These are phyloP conservation scores for Hyperoodon ampullatus DNA, from an alignment of 2,113 vertebrate species.

Conservation along the genomic window DNA sequence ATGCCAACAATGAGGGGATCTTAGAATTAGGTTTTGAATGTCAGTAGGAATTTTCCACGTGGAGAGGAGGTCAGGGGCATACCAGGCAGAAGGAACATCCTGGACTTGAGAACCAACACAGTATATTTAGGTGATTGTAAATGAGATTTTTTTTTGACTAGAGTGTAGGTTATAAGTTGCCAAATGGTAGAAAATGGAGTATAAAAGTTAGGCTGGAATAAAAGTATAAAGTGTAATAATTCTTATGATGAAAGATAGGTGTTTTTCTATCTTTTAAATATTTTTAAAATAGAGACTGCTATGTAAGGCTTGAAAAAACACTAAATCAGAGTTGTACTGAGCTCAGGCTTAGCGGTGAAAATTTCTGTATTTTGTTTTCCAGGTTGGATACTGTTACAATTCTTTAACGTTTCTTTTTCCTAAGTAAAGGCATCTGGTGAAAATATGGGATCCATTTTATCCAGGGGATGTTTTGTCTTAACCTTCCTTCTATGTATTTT, in stretches of 20 bases:
- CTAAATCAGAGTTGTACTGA: not conserved
- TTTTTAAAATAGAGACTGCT: not conserved
- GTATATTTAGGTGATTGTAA: too few relatives aligned
- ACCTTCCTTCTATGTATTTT: not conserved
- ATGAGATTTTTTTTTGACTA: too few relatives aligned
- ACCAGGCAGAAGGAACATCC: not conserved
- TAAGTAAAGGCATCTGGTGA: slow-evolving; percentile 2
- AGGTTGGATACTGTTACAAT: not conserved
- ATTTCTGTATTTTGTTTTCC: slow-evolving; percentile 28
- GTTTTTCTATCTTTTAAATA: not conserved
- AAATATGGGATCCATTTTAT: not conserved
- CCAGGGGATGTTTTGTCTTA: not conserved
- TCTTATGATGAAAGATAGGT: too few relatives aligned
- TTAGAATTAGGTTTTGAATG: not conserved
- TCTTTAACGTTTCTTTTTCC: not conserved
- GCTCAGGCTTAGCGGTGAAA: not conserved
- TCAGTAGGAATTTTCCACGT: not conserved
- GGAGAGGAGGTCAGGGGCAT: not conserved
- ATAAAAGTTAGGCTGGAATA: too few relatives aligned
- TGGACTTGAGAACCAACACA: too few relatives aligned
- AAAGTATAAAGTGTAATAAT: too few relatives aligned
- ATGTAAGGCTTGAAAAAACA: not conserved
- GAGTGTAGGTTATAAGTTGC: too few relatives aligned
- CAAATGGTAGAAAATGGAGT: too few relatives aligned
- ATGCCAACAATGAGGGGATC: not conserved